These are phyloP conservation scores for Calephelis perditalis DNA, from an alignment of 2,888 invertebrate genomes.

Conservation along the genomic window DNA sequence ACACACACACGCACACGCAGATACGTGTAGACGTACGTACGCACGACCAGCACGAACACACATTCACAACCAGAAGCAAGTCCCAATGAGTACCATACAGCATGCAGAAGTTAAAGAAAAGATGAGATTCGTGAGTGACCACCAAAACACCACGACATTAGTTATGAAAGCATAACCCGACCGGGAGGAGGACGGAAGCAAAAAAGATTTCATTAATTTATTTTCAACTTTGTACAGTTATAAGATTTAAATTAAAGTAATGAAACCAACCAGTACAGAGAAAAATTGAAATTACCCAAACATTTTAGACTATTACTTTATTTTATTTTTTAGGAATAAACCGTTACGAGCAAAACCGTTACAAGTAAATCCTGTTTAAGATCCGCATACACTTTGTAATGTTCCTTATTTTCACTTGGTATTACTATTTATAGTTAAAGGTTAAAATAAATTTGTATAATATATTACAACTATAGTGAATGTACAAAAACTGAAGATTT, in stretches of 20 bases:
- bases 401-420: no score
- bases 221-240: slow-evolving; percentile 17
- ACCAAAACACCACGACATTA: slow-evolving; percentile 60
- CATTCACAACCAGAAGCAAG: slow-evolving; percentile 38
- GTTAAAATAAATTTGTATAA: no score
- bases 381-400: no score
- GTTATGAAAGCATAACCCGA: slow-evolving; percentile 66
- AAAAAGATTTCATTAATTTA: slow-evolving; percentile 27
- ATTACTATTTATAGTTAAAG: no score
- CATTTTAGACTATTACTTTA: not conserved
- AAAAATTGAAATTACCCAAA: not conserved
- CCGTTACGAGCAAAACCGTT: not conserved
- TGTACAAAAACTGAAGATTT: no score
- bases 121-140: slow-evolving; percentile 48
- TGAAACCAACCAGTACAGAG: not conserved
- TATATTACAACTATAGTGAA: no score
- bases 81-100: slow-evolving; percentile 41
- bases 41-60: slow-evolving; percentile 32
- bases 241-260: not conserved
- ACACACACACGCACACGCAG: slow-evolving; percentile 30
- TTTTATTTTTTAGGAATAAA: not conserved
- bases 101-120: slow-evolving; percentile 56
- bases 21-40: slow-evolving; percentile 28
- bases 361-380: not conserved
- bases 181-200: slow-evolving; percentile 46